Base-by-base conservation (phyloP, 2,797 vertebrate species). In the Erethizon dorsatum region DNA sequence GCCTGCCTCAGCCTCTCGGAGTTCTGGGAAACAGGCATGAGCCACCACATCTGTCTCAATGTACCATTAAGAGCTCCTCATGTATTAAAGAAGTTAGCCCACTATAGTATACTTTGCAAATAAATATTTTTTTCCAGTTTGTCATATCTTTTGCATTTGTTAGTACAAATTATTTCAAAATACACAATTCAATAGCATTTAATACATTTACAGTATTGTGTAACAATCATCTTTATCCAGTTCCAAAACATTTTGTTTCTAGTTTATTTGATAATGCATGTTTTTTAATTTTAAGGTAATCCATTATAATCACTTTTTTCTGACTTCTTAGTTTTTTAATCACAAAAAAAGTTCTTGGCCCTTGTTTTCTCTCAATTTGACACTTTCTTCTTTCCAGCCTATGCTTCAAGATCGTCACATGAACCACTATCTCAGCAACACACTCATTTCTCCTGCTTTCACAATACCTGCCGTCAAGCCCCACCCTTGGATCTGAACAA, bases 171-270 rank as follows among this genome's bases (percentile, higher is more conserved):
- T 65, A 57, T 65, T 65, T 78, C 79, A 65, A 88, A 93, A 15
- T 63, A 56, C 52, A 31, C 1, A 56, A 65, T 45, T 90, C 28
- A 28, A 5, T 50, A 26, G 45, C 56, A 92, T 63, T 83, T 75
- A 52, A 73, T 56, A 61, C 59, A 45, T 31, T 77, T n/a, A 78
- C 71, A 69, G 20, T 59, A 12, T 67, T 31, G 2, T 33, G 5
- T n/a, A 83, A 12, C 20, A 45, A 69, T 83, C 54, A 61, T 41
- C 45, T 83, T 37, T 52, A 50, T 59, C 54, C 61, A 77, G 24
- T 88, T 94, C 67, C 82, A 93, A 85, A 93, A 56, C 83, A 69
- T 52, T 87, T 67, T 78, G 14, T 75, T 83, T 71, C 56, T 86
- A 59, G 26, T 73, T 61, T 94, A 89, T 89, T 92, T 80, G 47